Evolutionary conservation across 2,113 vertebrate genomes (phyloP), one percentile per base, ranked within the genome.

Genomic region (Hippocampus zosterae): DNA sequence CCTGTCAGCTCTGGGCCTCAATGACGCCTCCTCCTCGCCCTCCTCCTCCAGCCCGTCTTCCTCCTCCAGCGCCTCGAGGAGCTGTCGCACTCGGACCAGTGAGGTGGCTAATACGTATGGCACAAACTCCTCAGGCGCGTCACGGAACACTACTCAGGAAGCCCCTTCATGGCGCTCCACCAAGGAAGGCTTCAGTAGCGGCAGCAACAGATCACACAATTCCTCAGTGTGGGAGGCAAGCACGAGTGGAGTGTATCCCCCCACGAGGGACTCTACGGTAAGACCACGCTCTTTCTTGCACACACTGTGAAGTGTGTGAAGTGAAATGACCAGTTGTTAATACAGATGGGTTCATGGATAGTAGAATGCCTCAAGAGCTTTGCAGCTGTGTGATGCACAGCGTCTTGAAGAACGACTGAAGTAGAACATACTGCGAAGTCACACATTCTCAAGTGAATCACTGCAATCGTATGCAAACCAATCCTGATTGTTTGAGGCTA

Each of bases 1-100:
- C 74, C 89, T 98, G 72, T 92, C 94, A 2, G 90, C 90, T 75
- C 91, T 98, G 82, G 89, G 85, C 52, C 57, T 94, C 46, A 89
- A 73, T 6, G 91, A 94, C 9, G 72, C 91, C 21, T 89, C 42
- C 46, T 1, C 46, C 46, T 18, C 91, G 0, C 92, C 92, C 67
- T 84, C 88, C 1, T 74, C 85, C 68, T 81, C 84, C 72, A 88
- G 86, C 0, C 89, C 92, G 40, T 88, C 90, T 7, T 78, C 89
- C 73, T 88, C 89, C 78, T 76, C 71, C 76, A 81, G 81, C 74
- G 81, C 84, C 81, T 83, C 91, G 67, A 89, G 84, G 70, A 84
- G 86, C 70, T 91, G 91, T 77, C 85, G 82, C 42, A 90, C 73
- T 81, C 83, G 85, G 52, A 75, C 75, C 68, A 88, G 67, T 41